These are phyloP conservation scores for Engraulis encrasicolus DNA, from an alignment of 2,113 vertebrate genomes.

Conservation along the genomic window DNA sequence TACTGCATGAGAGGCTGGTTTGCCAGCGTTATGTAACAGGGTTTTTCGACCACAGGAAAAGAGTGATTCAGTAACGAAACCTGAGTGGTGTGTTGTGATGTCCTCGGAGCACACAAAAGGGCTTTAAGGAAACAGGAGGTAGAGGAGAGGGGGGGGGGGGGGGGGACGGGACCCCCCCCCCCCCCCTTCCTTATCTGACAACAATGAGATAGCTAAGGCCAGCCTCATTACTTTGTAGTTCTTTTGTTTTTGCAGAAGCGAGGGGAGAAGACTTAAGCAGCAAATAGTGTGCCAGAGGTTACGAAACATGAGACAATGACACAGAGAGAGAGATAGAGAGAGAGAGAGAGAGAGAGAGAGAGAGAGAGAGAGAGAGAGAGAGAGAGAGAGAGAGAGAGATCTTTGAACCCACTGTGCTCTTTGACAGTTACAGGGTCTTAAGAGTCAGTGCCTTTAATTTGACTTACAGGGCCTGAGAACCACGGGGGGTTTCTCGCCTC, in stretches of 20 bases:
- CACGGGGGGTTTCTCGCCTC: not conserved
- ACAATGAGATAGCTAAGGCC: slow-evolving; percentile 19
- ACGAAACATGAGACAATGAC: no score
- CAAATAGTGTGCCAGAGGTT: not conserved
- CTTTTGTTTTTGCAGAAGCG: slow-evolving; percentile 12
- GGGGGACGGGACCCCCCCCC: not conserved
- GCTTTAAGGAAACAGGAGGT: slow-evolving; percentile 20
- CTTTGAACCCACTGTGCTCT: slow-evolving; percentile 1
- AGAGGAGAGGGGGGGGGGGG: no score
- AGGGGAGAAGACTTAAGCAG: not conserved
- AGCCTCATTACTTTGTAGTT: slow-evolving; percentile 8
- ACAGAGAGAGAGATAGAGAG: not conserved
- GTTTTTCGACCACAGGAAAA: not conserved
- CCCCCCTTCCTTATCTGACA: slow-evolving; percentile 4
- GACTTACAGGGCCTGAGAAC: not conserved
- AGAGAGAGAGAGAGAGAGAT: slow-evolving; percentile 5
- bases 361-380: not conserved
- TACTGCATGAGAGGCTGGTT: not conserved
- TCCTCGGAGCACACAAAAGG: not conserved
- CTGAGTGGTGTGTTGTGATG: not conserved
- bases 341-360: not conserved
- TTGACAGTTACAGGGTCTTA: slow-evolving; percentile 7
- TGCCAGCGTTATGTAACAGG: slow-evolving; percentile 16
- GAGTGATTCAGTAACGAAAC: slow-evolving; percentile 18
- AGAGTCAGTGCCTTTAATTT: not conserved